Evolutionary conservation across 1,140 invertebrate genomes (phyloP).

Genomic region (Drosophila saltans): DNA sequence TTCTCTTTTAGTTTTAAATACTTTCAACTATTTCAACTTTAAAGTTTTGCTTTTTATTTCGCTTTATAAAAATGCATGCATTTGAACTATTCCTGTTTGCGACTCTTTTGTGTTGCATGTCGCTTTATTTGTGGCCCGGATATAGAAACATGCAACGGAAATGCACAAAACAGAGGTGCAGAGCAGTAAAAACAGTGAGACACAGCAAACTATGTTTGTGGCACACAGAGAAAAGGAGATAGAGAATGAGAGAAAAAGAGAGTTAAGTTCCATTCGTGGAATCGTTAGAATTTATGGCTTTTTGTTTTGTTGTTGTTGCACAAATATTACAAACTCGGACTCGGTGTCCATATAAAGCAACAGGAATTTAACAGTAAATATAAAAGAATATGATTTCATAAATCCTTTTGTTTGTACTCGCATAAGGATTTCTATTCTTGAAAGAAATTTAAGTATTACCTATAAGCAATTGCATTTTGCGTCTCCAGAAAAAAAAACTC

Average conservation of each 20-base stretch:
- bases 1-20: background rate
- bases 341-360: background rate
- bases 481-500: too few species aligned
- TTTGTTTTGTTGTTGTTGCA: background rate
- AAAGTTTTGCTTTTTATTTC: background rate
- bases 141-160: slow-evolving; percentile 76
- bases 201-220: slow-evolving; percentile 42
- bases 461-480: too few species aligned
- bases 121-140: slow-evolving; percentile 65
- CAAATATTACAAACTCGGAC: background rate
- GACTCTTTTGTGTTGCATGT: slow-evolving; percentile 54
- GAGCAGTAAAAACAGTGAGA: slow-evolving; percentile 21
- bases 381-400: too few species aligned
- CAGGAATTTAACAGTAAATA: background rate
- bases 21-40: background rate
- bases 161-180: slow-evolving; percentile 54
- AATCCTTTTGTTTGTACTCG: too few species aligned
- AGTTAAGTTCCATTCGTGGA: slow-evolving; percentile 36
- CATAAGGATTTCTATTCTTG: too few species aligned
- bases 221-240: slow-evolving; percentile 23
- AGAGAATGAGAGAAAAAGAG: background rate
- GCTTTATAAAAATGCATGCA: slow-evolving; percentile 38
- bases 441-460: too few species aligned
- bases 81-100: slow-evolving; percentile 44
- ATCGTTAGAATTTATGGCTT: slow-evolving; percentile 51